Percentiles rank a stretch among this genome's conserved stretches.
Conservation (phyloP, 2,888 invertebrate genomes). For the Lochmaea capreae region DNA sequence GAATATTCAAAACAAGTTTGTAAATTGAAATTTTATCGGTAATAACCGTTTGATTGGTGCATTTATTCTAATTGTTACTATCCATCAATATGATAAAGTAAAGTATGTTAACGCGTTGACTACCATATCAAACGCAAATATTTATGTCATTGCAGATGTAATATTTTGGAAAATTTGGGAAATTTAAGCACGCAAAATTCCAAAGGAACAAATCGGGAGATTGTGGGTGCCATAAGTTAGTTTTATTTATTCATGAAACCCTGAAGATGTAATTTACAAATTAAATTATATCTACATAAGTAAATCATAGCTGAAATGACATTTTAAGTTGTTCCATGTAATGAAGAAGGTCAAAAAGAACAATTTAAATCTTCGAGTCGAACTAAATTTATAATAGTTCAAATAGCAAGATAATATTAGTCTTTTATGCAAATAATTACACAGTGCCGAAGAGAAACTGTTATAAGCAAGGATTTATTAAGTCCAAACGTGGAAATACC, state of each 20-base stretch:
- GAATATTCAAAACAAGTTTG: conserved; percentile 28
- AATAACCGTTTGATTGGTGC: conserved; percentile 13
- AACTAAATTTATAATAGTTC: neutral
- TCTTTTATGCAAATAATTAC: neutral
- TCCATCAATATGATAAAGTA: neutral
- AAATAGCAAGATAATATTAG: neutral
- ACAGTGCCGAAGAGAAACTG: neutral
- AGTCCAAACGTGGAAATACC: neutral
- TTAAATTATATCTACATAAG: too few species aligned
- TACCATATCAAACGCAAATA: too few species aligned
- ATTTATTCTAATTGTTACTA: conserved; percentile 14
- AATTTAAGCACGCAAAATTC: too few species aligned
- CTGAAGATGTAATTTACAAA: too few species aligned
- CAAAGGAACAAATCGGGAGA: too few species aligned
- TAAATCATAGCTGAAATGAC: too few species aligned
- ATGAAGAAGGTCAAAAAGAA: neutral
- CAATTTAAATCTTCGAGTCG: neutral
- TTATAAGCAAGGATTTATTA: neutral
- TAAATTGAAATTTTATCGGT: conserved; percentile 9
- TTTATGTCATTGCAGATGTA: too few species aligned
- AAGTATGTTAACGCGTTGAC: too few species aligned
- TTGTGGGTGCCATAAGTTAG: too few species aligned
- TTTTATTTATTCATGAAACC: too few species aligned
- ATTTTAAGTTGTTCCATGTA: too few species aligned
- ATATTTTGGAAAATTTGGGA: too few species aligned